These are phyloP conservation scores for Synergus japonicus DNA, from an alignment of 2,888 invertebrate genomes.

Conservation along the genomic window DNA sequence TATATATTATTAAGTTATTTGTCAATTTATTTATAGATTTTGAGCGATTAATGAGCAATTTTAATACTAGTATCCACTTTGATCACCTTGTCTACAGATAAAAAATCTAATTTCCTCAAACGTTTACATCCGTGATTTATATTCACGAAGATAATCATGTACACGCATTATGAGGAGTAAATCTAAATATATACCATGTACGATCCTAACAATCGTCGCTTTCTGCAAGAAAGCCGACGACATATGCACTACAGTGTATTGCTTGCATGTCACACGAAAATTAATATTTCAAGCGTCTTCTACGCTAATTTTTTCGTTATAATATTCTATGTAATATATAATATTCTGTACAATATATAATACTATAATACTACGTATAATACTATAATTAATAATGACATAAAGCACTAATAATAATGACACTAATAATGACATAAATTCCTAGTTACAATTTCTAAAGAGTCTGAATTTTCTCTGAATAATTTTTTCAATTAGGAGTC, in stretches of 20 bases:
- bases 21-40: constrained; percentile 22
- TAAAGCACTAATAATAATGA: too few relatives aligned
- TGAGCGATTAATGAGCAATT: constrained; percentile 52
- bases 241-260: constrained; percentile 54
- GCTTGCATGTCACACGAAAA: constrained; percentile 53
- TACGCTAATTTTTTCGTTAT: background rate
- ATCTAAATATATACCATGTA: constrained; percentile 38
- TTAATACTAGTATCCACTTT: constrained; percentile 39
- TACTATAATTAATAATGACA: background rate
- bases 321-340: background rate
- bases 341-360: background rate
- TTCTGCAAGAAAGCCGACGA: constrained; percentile 45
- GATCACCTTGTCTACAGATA: background rate
- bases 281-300: background rate
- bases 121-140: constrained; percentile 18
- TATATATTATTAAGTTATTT: background rate
- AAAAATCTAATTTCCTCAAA: constrained; percentile 20
- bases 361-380: too few relatives aligned
- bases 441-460: too few relatives aligned
- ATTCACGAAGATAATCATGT: constrained; percentile 17
- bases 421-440: background rate
- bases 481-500: too few relatives aligned
- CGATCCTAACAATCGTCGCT: constrained; percentile 52
- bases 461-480: too few relatives aligned
- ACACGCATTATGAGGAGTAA: constrained; percentile 26